Evolutionary conservation across 2,888 invertebrate genomes (phyloP), one percentile per base, ranked within the genome.

Genomic region (Gonocerus acuteangulatus): DNA sequence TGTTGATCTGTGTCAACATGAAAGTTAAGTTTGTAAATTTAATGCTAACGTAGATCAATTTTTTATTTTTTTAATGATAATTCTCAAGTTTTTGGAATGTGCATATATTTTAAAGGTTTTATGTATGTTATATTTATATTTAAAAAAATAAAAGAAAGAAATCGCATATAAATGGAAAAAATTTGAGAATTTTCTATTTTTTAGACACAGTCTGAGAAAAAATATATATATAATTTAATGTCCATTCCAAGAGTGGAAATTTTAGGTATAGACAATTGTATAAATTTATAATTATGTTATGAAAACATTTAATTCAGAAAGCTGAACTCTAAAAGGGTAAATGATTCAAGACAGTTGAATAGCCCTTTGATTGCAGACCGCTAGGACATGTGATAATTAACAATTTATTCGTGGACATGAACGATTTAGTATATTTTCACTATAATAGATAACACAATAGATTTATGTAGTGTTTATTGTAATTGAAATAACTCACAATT

Each of bases 141-240:
- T 54, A 54, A 52, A 7, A 23, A 42, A 34, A 62, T 44, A 47
- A 58, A 62, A 61, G 56, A n/a, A n/a, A n/a, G n/a, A n/a, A n/a
- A n/a, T n/a, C 2, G 34, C 21, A 57, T 16, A 57, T 21, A 7
- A 27, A 23, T 57, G 22, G 23, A 18, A 39, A 47, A 47, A 48
- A 49, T 59, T 64, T 64, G 64, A 64, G 64, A 64, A 64, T 64
- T 64, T 64, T 64, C 62, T 62, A 62, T 62, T 64, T 62, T 51
- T 47, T 60, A 60, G 62, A 62, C 57, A 44, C 62, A 62, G 57
- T 64, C 60, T 60, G 56, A 56, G 13, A 6, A 2, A 36, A 21
- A 52, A 19, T 9, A 39, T 15, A 61, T 49, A 47, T 61, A 58
- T 61, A 61, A 58, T 62, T 62, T 64, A 48, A 64, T 64, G 48